A percentile compares a stretch with the other conserved stretches of the same genome.
Evolutionary conservation across 2,888 invertebrate species (phyloP).

Genomic region (Drosophila mulleri): DNA sequence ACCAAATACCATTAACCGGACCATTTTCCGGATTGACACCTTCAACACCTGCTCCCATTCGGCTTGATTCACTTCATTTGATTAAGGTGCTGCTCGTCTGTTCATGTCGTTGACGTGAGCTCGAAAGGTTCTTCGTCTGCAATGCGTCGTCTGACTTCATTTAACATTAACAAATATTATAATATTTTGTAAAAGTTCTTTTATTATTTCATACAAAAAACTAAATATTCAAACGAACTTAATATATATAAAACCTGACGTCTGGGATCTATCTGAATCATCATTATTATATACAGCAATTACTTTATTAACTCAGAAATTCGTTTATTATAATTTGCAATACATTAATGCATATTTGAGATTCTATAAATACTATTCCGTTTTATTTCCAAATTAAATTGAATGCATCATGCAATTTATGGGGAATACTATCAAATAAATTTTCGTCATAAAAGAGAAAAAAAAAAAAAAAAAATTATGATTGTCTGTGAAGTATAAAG

Average conservation of each 20-base stretch:
- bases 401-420: conserved; percentile 6
- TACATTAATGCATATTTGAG: background rate
- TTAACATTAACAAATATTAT: background rate
- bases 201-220: too few relatives aligned
- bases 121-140: background rate
- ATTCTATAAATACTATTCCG: background rate
- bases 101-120: background rate
- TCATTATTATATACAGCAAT: background rate
- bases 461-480: background rate
- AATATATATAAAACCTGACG: background rate
- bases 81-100: conserved; percentile 1
- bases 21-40: background rate
- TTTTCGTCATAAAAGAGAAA: conserved; percentile 34
- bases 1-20: background rate
- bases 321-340: background rate
- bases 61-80: background rate
- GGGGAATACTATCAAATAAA: conserved; percentile 1
- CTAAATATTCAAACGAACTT: too few relatives aligned
- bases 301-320: background rate
- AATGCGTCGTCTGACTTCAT: background rate
- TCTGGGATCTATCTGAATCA: background rate
- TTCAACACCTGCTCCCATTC: background rate
- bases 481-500: conserved; percentile 29
- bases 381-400: background rate
- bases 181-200: background rate